phyloP scores from a whole-genome alignment of 2,797 vertebrate species.

The Xenops minutus region DNA sequence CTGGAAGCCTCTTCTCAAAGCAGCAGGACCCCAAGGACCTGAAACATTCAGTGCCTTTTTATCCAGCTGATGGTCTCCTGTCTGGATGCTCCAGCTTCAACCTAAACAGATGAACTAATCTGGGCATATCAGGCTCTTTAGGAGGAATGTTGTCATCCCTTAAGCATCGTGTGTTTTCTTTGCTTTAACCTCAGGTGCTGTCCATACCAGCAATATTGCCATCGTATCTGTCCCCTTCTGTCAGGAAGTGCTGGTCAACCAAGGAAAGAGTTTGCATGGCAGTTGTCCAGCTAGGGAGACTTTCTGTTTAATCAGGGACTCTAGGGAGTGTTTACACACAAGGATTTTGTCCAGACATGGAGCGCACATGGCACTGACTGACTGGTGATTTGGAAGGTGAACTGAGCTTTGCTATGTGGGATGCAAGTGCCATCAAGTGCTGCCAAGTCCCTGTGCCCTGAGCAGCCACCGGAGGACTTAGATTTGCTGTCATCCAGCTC shows the following conservation, averaged over 20 bases:
- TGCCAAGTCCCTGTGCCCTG: not conserved
- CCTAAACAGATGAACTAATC: not conserved
- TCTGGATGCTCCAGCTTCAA: not conserved
- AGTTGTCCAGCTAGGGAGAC: not conserved
- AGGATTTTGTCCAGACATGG: not conserved
- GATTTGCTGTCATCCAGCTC: not conserved
- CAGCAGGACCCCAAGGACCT: not conserved
- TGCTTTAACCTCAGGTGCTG: not conserved
- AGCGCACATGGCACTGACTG: not conserved
- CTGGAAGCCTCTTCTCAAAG: conserved; percentile 14
- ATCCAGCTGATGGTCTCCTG: not conserved
- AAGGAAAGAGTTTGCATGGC: not conserved
- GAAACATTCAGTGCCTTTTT: not conserved
- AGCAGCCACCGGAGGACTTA: not conserved
- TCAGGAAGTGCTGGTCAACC: not conserved
- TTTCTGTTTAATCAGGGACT: not conserved
- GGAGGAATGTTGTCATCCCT: not conserved
- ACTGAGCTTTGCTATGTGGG: not conserved
- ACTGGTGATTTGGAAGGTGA: not conserved
- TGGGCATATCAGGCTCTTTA: not conserved
- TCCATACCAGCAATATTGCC: not conserved
- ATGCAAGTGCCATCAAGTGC: not conserved
- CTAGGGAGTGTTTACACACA: not conserved
- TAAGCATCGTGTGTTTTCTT: not conserved
- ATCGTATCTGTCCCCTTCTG: not conserved